Conservation (phyloP, 2,797 vertebrate genomes). For the Fistularia tabacaria region DNA sequence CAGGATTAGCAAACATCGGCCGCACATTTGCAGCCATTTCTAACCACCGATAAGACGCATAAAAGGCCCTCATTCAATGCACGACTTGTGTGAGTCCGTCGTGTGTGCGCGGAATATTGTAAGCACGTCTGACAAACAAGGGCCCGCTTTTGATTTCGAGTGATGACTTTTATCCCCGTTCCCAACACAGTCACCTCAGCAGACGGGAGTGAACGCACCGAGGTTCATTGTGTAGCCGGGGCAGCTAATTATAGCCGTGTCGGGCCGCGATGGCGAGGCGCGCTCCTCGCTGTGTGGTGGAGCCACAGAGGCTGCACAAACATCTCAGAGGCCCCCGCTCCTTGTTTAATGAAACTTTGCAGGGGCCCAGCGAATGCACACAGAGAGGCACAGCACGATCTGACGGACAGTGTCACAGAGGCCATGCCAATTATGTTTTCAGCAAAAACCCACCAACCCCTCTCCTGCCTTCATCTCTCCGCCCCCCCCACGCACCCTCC, state of each 20-base stretch:
- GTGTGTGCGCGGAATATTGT: no score
- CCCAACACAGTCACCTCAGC: no score
- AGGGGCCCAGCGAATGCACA: slow-evolving; percentile 60
- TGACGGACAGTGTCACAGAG: slow-evolving; percentile 67
- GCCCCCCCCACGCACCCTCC: slow-evolving; percentile 10
- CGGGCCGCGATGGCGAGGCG: slow-evolving; percentile 39
- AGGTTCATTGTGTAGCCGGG: slow-evolving; percentile 42
- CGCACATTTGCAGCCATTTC: no score
- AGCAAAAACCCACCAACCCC: slow-evolving; percentile 49
- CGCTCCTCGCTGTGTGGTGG: slow-evolving; percentile 64
- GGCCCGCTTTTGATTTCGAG: no score
- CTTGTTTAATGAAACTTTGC: slow-evolving; percentile 71
- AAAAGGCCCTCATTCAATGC: no score
- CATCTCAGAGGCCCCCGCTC: slow-evolving; percentile 68
- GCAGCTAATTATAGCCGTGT: slow-evolving; percentile 56
- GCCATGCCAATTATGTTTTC: slow-evolving; percentile 75
- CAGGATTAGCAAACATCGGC: no score
- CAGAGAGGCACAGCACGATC: slow-evolving; percentile 60
- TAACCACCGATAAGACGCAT: no score
- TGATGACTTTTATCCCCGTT: no score
- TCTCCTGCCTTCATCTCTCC: slow-evolving; percentile 36
- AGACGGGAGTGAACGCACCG: slow-evolving; percentile 6
- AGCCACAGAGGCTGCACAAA: slow-evolving; percentile 69
- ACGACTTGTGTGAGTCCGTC: no score
- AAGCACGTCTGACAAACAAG: no score